Percentiles rank a stretch among this genome's conserved stretches.
These are phyloP conservation scores for Terrapene triunguis DNA, from an alignment of 2,113 vertebrate species.

Conservation along the genomic window DNA sequence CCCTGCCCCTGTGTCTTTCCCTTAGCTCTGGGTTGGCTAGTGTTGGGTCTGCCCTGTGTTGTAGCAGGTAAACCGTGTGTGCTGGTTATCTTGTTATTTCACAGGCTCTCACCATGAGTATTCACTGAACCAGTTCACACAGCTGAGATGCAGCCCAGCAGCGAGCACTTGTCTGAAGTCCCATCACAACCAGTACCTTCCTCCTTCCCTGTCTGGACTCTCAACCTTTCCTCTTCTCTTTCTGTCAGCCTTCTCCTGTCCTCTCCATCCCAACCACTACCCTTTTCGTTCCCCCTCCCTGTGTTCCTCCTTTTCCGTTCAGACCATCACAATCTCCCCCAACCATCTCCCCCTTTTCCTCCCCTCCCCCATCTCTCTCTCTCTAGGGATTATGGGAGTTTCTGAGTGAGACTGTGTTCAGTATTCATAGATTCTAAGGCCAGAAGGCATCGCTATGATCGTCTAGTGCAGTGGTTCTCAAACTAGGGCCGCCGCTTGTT, in stretches of 20 bases:
- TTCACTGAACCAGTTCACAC: neutral
- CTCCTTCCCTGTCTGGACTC: neutral
- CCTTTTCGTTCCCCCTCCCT: neutral
- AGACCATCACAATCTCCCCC: neutral
- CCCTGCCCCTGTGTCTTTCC: neutral
- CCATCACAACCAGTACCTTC: neutral
- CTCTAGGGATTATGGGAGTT: neutral
- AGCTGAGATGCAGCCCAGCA: neutral
- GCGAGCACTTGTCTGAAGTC: neutral
- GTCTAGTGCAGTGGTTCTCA: neutral
- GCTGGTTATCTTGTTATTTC: neutral
- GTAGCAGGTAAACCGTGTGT: fast-evolving
- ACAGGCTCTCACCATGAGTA: neutral
- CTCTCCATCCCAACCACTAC: neutral
- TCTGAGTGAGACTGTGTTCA: neutral
- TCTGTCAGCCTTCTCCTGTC: neutral
- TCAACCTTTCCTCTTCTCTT: neutral
- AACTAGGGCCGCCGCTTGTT: no score
- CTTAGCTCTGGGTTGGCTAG: neutral
- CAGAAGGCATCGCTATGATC: neutral
- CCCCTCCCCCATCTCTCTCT: neutral
- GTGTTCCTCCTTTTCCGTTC: neutral
- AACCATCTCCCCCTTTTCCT: neutral
- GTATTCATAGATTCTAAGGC: neutral
- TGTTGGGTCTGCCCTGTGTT: fast-evolving